phyloP scores from a whole-genome alignment of 2,113 vertebrate genomes.

The Corynorhinus townsendii region DNA sequence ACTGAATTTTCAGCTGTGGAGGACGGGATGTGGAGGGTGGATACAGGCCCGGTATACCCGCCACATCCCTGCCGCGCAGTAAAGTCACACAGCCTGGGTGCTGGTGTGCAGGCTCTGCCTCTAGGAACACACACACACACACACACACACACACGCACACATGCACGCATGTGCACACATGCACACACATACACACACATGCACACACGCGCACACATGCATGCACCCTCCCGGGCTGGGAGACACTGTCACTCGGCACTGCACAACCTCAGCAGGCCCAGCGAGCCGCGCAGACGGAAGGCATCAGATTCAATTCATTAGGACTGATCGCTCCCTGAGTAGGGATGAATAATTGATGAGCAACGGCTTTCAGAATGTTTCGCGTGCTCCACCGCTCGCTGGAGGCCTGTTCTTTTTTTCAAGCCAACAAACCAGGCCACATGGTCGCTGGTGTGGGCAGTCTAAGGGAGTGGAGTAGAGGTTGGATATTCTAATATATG shows the following conservation, averaged over 20 bases:
- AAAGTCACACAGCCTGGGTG: not conserved
- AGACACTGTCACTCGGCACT: slow-evolving; percentile 34
- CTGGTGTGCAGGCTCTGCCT: not conserved
- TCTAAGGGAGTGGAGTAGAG: slow-evolving; percentile 71
- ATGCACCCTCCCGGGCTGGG: not conserved
- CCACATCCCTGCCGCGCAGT: not conserved
- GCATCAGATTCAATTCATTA: slow-evolving; percentile 84
- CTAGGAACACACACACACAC: not conserved
- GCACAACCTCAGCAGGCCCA: slow-evolving; percentile 70
- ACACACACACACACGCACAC: fast-evolving
- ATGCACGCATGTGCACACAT: not conserved
- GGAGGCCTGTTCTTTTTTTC: slow-evolving; percentile 78
- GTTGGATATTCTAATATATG: slow-evolving; percentile 80
- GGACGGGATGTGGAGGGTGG: not conserved
- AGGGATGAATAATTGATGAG: slow-evolving; percentile 87
- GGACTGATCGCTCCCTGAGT: slow-evolving; percentile 84
- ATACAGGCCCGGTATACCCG: fast-evolving
- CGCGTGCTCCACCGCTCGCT: slow-evolving; percentile 53
- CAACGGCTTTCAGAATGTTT: slow-evolving; percentile 82
- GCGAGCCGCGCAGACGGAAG: slow-evolving; percentile 73
- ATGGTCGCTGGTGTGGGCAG: slow-evolving; percentile 70
- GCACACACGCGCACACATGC: not conserved
- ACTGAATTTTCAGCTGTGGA: slow-evolving; percentile 39
- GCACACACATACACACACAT: not conserved
- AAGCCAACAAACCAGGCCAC: slow-evolving; percentile 77